Percentiles rank a stretch among this genome's conserved stretches.
Conservation (phyloP, 2,113 vertebrate genomes). For the Dermatemys mawii region DNA sequence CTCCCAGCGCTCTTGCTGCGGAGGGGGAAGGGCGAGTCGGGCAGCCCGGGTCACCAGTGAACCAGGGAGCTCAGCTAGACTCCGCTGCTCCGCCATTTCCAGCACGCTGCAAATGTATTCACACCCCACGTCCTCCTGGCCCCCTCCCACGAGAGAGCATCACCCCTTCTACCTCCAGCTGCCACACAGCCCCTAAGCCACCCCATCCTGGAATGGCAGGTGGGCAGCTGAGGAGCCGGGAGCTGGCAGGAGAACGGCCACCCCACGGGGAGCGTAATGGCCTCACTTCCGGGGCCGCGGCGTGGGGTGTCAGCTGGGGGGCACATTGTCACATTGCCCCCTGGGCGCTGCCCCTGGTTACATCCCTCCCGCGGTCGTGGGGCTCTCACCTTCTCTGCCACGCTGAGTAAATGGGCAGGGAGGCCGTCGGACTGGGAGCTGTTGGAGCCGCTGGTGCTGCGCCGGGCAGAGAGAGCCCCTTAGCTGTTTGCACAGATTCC, state of each 20-base stretch:
- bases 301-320: too few species aligned
- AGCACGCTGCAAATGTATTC: not conserved
- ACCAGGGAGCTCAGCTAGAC: not conserved
- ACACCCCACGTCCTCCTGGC: not conserved
- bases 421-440: conserved; percentile 88
- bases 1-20: not conserved
- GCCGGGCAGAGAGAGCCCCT: conserved; percentile 2
- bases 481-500: not conserved
- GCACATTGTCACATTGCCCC: not conserved
- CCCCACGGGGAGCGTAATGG: not conserved
- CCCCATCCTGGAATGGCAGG: not conserved
- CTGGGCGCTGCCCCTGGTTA: not conserved
- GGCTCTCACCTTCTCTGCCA: conserved; percentile 48
- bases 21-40: not conserved
- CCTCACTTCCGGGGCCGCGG: not conserved
- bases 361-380: not conserved
- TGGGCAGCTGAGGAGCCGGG: not conserved
- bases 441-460: conserved; percentile 90
- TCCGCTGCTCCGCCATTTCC: not conserved
- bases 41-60: not conserved
- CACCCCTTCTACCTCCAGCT: not conserved
- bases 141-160: fast-evolving
- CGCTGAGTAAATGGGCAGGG: conserved; percentile 74
- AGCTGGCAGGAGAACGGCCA: not conserved
- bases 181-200: not conserved